Evolutionary conservation across 2,113 vertebrate genomes (phyloP).

Genomic region (Rattus rattus): DNA sequence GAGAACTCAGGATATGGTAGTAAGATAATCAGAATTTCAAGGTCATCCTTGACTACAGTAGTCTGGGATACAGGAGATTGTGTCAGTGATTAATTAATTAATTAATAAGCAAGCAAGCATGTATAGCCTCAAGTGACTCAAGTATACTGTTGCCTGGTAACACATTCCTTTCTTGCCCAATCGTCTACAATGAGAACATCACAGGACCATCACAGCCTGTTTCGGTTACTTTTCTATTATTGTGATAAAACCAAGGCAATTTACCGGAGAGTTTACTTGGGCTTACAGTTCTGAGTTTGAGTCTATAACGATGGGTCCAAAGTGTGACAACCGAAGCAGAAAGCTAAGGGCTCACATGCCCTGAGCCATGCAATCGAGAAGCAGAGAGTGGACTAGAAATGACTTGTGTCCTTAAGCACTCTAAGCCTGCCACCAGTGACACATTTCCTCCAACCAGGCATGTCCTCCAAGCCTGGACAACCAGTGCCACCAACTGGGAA

Average conservation of each 20-base stretch:
- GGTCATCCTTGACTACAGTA: not conserved
- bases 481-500: not conserved
- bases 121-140: not conserved
- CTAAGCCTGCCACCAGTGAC: not conserved
- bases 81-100: too few species aligned
- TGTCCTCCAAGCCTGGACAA: not conserved
- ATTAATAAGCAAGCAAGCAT: too few species aligned
- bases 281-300: not conserved
- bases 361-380: not conserved
- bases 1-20: not conserved
- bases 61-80: not conserved
- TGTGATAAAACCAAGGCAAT: not conserved
- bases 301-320: not conserved
- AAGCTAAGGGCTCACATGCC: not conserved
- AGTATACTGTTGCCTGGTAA: not conserved
- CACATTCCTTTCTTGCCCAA: not conserved
- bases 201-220: not conserved
- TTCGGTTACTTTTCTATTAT: not conserved
- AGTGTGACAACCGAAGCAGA: too few species aligned
- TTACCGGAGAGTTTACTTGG: not conserved
- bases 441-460: not conserved
- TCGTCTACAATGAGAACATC: too few species aligned
- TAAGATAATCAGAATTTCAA: not conserved
- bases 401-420: not conserved
- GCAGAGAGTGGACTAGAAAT: not conserved